Percentiles rank a stretch among this genome's conserved stretches.
Evolutionary conservation across 92 coral and sea anemone genomes (phyloP).

Genomic region (Porites rus): DNA sequence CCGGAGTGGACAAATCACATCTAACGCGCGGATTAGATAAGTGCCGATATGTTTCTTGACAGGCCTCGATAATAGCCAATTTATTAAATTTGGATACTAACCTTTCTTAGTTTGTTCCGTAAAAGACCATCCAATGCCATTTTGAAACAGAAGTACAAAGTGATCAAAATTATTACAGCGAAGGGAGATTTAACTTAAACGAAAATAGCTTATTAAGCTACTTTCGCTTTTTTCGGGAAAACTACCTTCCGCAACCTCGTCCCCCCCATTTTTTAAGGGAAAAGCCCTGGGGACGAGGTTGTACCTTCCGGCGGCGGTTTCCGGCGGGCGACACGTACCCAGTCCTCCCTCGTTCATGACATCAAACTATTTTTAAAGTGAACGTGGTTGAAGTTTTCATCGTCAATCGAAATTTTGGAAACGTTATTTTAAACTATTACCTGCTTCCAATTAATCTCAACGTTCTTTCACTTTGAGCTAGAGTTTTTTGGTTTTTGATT

Average conservation of each 20-base stretch:
- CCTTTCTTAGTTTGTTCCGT: constrained; percentile 13
- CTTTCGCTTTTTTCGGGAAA: too few relatives aligned
- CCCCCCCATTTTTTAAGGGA: too few relatives aligned
- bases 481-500: not conserved
- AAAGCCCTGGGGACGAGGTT: too few relatives aligned
- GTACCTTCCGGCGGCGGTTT: too few relatives aligned
- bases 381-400: not conserved
- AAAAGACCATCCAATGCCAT: constrained; percentile 17
- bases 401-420: too few relatives aligned
- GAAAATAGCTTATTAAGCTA: not conserved
- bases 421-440: not conserved
- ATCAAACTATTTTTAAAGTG: not conserved
- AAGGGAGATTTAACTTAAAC: not conserved
- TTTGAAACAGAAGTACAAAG: not conserved
- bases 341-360: constrained; percentile 1
- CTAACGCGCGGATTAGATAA: too few relatives aligned
- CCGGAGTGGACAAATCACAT: too few relatives aligned
- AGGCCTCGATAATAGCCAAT: too few relatives aligned
- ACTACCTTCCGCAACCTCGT: not conserved
- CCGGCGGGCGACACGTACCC: not conserved
- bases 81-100: not conserved
- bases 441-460: not conserved
- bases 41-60: too few relatives aligned
- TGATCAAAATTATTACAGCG: not conserved
- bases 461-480: constrained; percentile 7